A percentile compares a stretch with the other conserved stretches of the same genome.
These are phyloP conservation scores for Mirounga angustirostris DNA, from an alignment of 2,113 vertebrate species.

Conservation along the genomic window DNA sequence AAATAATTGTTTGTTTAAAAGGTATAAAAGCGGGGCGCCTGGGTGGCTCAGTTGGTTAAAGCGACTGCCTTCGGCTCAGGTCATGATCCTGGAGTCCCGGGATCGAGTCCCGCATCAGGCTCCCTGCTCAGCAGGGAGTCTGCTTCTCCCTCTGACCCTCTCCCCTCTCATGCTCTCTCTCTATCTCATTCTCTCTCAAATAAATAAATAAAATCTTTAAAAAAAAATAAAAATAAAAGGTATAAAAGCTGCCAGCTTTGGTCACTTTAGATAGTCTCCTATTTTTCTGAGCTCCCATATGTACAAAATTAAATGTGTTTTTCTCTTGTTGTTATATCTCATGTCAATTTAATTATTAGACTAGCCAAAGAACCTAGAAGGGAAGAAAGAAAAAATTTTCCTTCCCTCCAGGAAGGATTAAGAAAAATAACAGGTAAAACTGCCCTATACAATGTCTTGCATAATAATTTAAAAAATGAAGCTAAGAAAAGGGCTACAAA, in stretches of 20 bases:
- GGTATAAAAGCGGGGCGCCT: background rate
- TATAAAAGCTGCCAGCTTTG: background rate
- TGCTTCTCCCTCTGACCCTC: too few species aligned
- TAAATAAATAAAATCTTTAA: too few species aligned
- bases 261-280: background rate
- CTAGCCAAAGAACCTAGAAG: background rate
- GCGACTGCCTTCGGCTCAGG: too few species aligned
- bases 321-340: background rate
- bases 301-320: background rate
- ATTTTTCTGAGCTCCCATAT: background rate
- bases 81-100: too few species aligned
- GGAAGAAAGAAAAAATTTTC: background rate
- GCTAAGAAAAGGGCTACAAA: conserved; percentile 11
- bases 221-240: background rate
- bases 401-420: background rate
- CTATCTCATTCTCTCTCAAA: too few species aligned
- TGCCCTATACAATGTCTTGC: background rate
- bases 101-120: too few species aligned
- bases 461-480: background rate
- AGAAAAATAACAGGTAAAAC: background rate
- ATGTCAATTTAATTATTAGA: background rate
- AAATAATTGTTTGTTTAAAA: background rate
- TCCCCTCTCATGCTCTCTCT: too few species aligned
- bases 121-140: too few species aligned
- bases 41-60: too few species aligned